phyloP scores from a whole-genome alignment of 2,888 invertebrate species.

The Brenthis ino region DNA sequence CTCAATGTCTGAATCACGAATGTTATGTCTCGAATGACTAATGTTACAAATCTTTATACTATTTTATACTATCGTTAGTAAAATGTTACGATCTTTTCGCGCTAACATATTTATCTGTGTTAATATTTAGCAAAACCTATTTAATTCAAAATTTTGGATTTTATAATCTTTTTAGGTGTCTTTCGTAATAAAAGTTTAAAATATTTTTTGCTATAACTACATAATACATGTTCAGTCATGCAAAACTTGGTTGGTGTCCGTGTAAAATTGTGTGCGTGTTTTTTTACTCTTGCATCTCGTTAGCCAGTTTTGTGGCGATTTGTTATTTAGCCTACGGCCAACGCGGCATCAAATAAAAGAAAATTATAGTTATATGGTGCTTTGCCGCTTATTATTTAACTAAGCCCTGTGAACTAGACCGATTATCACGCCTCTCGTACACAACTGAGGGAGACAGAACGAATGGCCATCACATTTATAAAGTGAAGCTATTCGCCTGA shows the following conservation, averaged over 20 bases:
- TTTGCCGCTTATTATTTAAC: conserved; percentile 77
- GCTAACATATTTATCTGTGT: too few relatives aligned
- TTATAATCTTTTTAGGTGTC: background rate
- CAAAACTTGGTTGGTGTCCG: conserved; percentile 47
- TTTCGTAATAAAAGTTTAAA: background rate
- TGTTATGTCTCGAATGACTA: conserved; percentile 68
- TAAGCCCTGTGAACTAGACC: conserved; percentile 71
- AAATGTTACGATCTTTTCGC: conserved; percentile 36
- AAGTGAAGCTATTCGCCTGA: conserved; percentile 54
- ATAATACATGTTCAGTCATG: conserved; percentile 42
- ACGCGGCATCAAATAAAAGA: conserved; percentile 71
- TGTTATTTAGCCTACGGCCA: conserved; percentile 58
- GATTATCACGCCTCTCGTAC: conserved; percentile 63
- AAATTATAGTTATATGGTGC: conserved; percentile 77
- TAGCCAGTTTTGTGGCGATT: conserved; percentile 68
- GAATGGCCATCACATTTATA: conserved; percentile 37
- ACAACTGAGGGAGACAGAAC: conserved; percentile 26
- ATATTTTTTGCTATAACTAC: conserved; percentile 11
- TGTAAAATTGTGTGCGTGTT: conserved; percentile 61
- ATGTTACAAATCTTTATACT: conserved; percentile 52
- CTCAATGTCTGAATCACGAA: conserved; percentile 69
- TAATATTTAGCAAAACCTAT: background rate
- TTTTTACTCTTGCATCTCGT: conserved; percentile 64
- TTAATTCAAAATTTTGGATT: background rate
- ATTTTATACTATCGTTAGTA: conserved; percentile 39